Percentiles rank a stretch among this genome's conserved stretches.
phyloP scores from a whole-genome alignment of 2,888 invertebrate genomes.

The Epinotia demarniana region DNA sequence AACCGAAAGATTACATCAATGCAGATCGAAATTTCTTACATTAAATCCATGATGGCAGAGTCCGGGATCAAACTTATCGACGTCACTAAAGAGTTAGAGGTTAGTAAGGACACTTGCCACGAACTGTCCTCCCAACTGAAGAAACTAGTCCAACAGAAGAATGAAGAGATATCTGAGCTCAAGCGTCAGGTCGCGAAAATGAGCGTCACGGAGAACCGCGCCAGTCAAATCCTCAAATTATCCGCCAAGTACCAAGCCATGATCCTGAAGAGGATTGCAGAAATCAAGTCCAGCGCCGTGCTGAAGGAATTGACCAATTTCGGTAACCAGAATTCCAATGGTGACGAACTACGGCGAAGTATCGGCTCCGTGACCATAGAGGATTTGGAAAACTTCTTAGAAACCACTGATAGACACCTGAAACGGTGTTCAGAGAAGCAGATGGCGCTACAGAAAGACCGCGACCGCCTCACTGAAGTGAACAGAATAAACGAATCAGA shows the following conservation, averaged over 20 bases:
- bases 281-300: conserved; percentile 75
- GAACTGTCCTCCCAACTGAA: conserved; percentile 74
- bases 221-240: conserved; percentile 76
- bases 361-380: conserved; percentile 76
- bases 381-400: conserved; percentile 77
- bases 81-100: conserved; percentile 70
- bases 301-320: conserved; percentile 77
- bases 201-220: conserved; percentile 72
- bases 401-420: conserved; percentile 75
- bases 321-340: conserved; percentile 63
- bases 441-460: conserved; percentile 69
- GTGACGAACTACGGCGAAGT: conserved; percentile 69
- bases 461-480: conserved; percentile 71
- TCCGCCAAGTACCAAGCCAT: conserved; percentile 80
- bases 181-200: conserved; percentile 74
- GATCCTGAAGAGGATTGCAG: conserved; percentile 75
- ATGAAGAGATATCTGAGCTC: conserved; percentile 77
- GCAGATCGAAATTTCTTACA: conserved; percentile 71
- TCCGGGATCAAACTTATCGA: conserved; percentile 76
- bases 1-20: conserved; percentile 73
- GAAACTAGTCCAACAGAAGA: conserved; percentile 75
- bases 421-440: conserved; percentile 74
- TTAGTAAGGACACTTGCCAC: conserved; percentile 70
- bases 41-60: conserved; percentile 74
- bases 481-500: conserved; percentile 77